Evolutionary conservation across 2,888 invertebrate species (phyloP), one percentile per base, ranked within the genome.

Genomic region (Pyrgus malvae): DNA sequence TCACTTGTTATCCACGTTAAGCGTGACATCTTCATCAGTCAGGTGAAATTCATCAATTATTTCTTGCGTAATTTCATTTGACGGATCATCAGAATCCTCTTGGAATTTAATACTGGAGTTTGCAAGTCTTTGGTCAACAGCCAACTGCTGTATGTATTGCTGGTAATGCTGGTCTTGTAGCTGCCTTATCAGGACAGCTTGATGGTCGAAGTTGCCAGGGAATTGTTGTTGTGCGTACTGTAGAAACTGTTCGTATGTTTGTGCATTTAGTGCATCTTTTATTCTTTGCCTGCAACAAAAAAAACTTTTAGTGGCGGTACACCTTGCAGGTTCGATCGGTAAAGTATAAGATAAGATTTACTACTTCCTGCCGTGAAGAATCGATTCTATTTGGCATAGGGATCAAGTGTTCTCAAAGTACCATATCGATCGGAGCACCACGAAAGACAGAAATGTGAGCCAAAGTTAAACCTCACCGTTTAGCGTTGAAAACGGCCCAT

Each of bases 81-180:
- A 72, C 21, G 72, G 70, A 38, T 69, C 74, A 40, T 64, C 64
- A 4, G 64, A 62, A 2, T 69, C 67, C 2, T 78, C 79, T 1
- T 65, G 64, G 48, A 75, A 75, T 4, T 72, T 75, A 23, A 87
- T 70, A 58, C 72, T 82, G 0, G 83, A 79, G 58, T 83, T 85
- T 3, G 86, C 83, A 17, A 88, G 72, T 58, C 87, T 65, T 55
- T 86, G 77, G 57, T 89, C 86, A 1, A 91, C 88, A 0, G 93
- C 94, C 31, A 99, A 89, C 80, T 99, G 99, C 70, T 98, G 97
- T 94, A 99, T 98, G 80, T 99, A 99, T 75, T 99, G 99, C 76
- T 98, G 97, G 79, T 98, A 99, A 83, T 99, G 99, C 74, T 99
- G 98, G 68, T 99, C 99, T 85, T 99, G 99, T 40, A 99, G 89